phyloP scores from a whole-genome alignment of 2,888 invertebrate genomes.

The Morpho achilles region DNA sequence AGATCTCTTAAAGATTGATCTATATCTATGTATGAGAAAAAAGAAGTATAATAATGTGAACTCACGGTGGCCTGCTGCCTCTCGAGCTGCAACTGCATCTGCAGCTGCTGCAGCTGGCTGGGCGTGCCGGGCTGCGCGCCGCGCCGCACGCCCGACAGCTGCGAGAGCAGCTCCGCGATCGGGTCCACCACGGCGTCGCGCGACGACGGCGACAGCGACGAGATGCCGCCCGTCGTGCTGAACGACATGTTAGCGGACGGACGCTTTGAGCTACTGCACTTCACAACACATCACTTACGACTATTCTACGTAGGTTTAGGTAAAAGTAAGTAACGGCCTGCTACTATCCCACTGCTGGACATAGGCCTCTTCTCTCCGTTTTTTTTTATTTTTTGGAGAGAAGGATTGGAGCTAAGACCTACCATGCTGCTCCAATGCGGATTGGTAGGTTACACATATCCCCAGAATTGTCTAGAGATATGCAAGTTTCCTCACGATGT shows the following conservation, averaged over 20 bases:
- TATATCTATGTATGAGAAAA: too few species aligned
- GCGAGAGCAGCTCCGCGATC: constrained; percentile 96
- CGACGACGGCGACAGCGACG: constrained; percentile 91
- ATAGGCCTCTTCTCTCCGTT: too few species aligned
- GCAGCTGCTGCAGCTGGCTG: constrained; percentile 93
- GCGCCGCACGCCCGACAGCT: constrained; percentile 95
- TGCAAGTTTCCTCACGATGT: too few species aligned
- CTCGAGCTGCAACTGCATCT: constrained; percentile 96
- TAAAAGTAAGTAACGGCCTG: too few species aligned
- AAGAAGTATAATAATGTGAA: constrained; percentile 10
- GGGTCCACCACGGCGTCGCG: constrained; percentile 98
- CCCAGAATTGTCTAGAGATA: too few species aligned
- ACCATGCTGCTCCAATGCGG: too few species aligned
- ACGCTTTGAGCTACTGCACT: constrained; percentile 17
- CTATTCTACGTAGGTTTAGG: too few species aligned
- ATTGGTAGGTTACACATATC: too few species aligned
- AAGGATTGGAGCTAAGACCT: too few species aligned
- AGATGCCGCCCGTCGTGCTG: constrained; percentile 91
- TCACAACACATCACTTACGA: neutral
- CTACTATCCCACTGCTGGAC: too few species aligned
- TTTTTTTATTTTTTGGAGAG: too few species aligned
- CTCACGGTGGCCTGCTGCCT: constrained; percentile 89
- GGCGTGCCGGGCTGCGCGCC: constrained; percentile 80
- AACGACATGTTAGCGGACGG: constrained; percentile 31
- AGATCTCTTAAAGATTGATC: too few species aligned